phyloP scores from a whole-genome alignment of 2,113 vertebrate species.

The Chaetodon auriga region DNA sequence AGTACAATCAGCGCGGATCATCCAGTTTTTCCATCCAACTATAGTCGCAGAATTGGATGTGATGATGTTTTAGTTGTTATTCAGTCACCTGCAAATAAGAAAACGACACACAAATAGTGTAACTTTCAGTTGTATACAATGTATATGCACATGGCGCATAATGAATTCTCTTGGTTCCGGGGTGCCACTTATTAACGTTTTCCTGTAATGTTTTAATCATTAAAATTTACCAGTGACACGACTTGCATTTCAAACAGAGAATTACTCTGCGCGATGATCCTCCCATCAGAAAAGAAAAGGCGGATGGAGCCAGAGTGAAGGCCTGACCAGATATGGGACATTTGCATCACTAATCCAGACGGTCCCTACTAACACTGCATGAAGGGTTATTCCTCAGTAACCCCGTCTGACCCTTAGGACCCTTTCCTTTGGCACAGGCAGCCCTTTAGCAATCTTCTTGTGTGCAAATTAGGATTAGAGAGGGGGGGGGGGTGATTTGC shows the following conservation, averaged over 20 bases:
- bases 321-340: conserved; percentile 57
- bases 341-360: conserved; percentile 80
- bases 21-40: neutral
- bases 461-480: conserved; percentile 82
- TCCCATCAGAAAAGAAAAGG: conserved; percentile 44
- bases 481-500: conserved; percentile 52
- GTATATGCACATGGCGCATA: too few species aligned
- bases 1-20: neutral
- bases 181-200: neutral
- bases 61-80: neutral
- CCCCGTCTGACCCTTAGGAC: conserved; percentile 73
- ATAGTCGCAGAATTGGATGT: neutral
- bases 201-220: neutral
- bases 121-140: neutral
- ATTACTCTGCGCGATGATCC: neutral
- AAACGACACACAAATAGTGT: neutral
- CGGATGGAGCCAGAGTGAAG: conserved; percentile 32
- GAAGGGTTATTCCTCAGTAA: conserved; percentile 67
- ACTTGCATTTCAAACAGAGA: neutral
- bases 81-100: neutral
- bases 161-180: neutral
- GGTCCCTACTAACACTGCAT: conserved; percentile 58
- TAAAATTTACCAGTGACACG: neutral
- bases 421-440: conserved; percentile 65
- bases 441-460: conserved; percentile 71